Base-by-base conservation (phyloP, 2,797 vertebrate species). In the Centroberyx gerrardi region DNA sequence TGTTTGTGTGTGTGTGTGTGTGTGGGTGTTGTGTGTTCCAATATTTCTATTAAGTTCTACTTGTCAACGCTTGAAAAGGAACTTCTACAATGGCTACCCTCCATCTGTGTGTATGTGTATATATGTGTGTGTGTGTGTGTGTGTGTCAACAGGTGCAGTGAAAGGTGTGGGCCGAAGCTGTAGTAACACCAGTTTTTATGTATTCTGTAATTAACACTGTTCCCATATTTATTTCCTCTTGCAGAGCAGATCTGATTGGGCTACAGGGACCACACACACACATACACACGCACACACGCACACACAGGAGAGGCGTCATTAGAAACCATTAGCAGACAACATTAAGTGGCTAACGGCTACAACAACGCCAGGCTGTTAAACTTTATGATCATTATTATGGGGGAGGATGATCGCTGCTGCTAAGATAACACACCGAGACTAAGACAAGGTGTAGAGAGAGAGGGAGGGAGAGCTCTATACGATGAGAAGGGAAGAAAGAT, bases 321-420 rank as follows among this genome's bases (percentile, higher is more conserved):
- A 95, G 90, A 95, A 90, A 93, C 94, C 93, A 96, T 96, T 95
- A 90, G 95, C 95, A 95, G 95, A 96, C 96, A 96, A 96, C 96
- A 97, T 96, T 96, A 97, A 97, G 95, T 96, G 94, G 93, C 95
- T 95, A 96, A 95, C 93, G 92, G 96, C 81, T 87, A 86, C 78
- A 81, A 80, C 94, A 95, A 95, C 73, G 80, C 93, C 80, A 87
- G 91, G 95, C 93, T 93, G 93, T 94, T 93, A 94, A 95, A 96
- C 93, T 94, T 96, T 95, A 95, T 94, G 95, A 96, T 96, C 94
- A 94, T 95, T 95, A 96, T 96, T 96, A 95, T 93, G 93, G 93
- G 94, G 93, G 93, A 96, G 93, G 94, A 96, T 95, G 90, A 96
- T 95, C 95, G 95, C 95, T 95, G 95, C 94, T 94, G 94, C 95